phyloP scores from a whole-genome alignment of 2,888 invertebrate species.

The Cabera pusaria region DNA sequence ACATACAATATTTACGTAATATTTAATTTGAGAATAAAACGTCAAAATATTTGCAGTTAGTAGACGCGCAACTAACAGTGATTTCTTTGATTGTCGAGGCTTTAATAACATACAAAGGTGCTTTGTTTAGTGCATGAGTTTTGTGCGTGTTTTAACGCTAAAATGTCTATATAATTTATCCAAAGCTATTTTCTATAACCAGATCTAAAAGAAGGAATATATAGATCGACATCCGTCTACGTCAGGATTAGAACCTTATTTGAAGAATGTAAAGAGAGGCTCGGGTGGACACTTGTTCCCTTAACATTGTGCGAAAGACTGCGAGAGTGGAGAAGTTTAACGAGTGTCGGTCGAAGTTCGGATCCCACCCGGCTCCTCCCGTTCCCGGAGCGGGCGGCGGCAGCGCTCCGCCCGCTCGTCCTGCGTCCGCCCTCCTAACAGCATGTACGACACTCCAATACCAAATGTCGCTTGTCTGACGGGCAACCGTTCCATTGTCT shows the following conservation, averaged over 20 bases:
- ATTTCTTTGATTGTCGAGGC: constrained; percentile 31
- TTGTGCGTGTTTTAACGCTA: constrained; percentile 59
- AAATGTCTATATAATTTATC: constrained; percentile 63
- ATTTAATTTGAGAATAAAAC: no score
- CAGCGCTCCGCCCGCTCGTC: constrained; percentile 48
- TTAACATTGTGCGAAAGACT: constrained; percentile 47
- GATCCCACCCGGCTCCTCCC: constrained; percentile 36
- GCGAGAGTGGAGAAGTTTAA: constrained; percentile 35
- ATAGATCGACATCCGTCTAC: constrained; percentile 38
- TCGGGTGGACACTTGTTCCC: constrained; percentile 74
- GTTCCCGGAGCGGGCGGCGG: constrained; percentile 35
- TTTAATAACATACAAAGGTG: constrained; percentile 27
- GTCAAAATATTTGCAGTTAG: no score
- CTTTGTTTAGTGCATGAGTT: constrained; percentile 68
- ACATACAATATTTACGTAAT: no score
- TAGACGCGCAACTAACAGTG: constrained; percentile 27
- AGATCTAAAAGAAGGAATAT: constrained; percentile 49
- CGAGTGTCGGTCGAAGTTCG: constrained; percentile 44
- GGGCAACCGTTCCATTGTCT: constrained; percentile 85
- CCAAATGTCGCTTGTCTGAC: constrained; percentile 84
- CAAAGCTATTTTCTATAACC: constrained; percentile 54
- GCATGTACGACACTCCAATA: constrained; percentile 80
- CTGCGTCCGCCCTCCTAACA: constrained; percentile 73
- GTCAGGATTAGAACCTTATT: constrained; percentile 45
- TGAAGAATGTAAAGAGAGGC: constrained; percentile 38